A percentile compares a stretch with the other conserved stretches of the same genome.
These are phyloP conservation scores for Turnix velox DNA, from an alignment of 2,113 vertebrate genomes.

Conservation along the genomic window DNA sequence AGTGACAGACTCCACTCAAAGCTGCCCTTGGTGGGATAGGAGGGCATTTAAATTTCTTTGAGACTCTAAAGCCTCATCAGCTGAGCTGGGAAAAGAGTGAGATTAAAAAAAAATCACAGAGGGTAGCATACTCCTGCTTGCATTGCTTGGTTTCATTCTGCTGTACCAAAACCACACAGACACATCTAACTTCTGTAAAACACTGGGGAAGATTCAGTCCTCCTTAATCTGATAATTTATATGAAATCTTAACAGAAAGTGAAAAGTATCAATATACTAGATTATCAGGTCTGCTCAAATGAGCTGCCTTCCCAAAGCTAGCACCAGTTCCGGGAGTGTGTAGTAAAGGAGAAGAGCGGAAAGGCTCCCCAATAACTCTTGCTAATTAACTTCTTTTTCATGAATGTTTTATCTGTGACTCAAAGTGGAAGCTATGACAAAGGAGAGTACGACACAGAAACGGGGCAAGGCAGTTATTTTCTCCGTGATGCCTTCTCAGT, in stretches of 20 bases:
- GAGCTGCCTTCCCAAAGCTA: background rate
- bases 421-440: background rate
- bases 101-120: background rate
- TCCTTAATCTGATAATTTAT: background rate
- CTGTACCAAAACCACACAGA: background rate
- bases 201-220: background rate
- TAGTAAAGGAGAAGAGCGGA: background rate
- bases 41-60: background rate
- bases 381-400: background rate
- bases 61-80: background rate
- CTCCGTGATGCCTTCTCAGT: background rate
- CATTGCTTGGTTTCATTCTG: background rate
- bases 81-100: background rate
- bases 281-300: fast-evolving
- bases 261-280: background rate
- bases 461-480: background rate
- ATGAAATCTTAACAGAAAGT: background rate
- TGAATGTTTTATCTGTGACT: background rate
- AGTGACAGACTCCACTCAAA: background rate
- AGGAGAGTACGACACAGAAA: background rate
- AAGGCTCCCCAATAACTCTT: background rate
- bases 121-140: background rate
- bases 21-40: background rate
- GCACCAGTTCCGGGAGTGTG: background rate
- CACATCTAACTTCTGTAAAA: background rate